A percentile compares a stretch with the other conserved stretches of the same genome.
Conservation (phyloP, 2,797 vertebrate genomes). For the Heteromormyrus szaboi region DNA sequence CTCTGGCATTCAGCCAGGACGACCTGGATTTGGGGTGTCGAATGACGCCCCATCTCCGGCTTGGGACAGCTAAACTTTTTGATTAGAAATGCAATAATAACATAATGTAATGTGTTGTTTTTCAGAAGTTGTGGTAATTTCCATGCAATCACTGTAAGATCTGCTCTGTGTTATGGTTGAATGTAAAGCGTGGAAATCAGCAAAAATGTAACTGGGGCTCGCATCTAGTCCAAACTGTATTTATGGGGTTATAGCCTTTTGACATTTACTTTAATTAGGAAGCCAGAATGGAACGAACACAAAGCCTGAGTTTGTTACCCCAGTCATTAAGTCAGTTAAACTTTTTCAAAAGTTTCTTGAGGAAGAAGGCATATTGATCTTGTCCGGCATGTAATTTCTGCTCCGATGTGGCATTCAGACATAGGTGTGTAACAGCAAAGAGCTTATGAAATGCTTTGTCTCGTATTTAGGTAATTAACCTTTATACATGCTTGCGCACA, state of each 20-base stretch:
- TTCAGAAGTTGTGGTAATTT: not conserved
- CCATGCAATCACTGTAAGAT: not conserved
- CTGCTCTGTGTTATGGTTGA: not conserved
- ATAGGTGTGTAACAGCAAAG: slow-evolving; percentile 1
- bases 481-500: not conserved
- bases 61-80: not conserved
- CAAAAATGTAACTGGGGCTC: not conserved
- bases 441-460: not conserved
- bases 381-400: not conserved
- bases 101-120: not conserved
- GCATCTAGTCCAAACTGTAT: not conserved
- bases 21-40: not conserved
- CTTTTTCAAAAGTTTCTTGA: slow-evolving; percentile 2
- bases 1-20: slow-evolving; percentile 35
- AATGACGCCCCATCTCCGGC: not conserved
- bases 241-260: not conserved
- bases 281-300: not conserved
- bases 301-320: not conserved
- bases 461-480: not conserved
- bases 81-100: not conserved
- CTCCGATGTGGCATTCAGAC: not conserved
- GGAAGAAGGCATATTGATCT: not conserved
- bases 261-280: not conserved
- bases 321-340: not conserved
- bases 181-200: not conserved